phyloP scores from a whole-genome alignment of 2,113 vertebrate species.

The Onychorhynchus coronatus region DNA sequence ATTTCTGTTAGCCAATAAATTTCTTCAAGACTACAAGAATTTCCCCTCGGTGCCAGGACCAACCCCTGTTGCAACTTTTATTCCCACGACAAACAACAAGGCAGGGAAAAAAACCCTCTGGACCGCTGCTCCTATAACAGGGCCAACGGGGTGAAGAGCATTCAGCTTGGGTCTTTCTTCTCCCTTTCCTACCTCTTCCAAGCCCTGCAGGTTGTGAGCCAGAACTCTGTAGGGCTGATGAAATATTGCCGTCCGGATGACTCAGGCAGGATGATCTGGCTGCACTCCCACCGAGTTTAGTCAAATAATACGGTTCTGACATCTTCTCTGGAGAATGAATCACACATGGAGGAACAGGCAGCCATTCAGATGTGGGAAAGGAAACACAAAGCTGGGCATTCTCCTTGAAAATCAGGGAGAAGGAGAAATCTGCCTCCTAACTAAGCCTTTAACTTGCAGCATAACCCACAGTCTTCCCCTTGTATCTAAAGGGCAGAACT shows the following conservation, averaged over 20 bases:
- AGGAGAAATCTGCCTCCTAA: neutral
- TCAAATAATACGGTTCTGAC: neutral
- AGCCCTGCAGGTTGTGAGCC: fast-evolving
- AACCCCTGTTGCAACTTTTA: neutral
- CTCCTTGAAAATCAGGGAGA: neutral
- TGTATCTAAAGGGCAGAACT: neutral
- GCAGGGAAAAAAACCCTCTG: neutral
- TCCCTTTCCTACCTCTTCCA: neutral
- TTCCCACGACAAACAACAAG: neutral
- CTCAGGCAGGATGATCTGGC: neutral
- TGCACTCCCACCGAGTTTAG: neutral
- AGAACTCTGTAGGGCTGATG: neutral
- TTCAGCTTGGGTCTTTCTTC: neutral
- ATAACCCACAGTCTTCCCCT: neutral
- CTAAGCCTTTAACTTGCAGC: neutral
- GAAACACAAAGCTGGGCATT: neutral
- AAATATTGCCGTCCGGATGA: neutral
- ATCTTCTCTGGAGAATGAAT: neutral
- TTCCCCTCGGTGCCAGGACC: neutral
- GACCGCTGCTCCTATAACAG: neutral
- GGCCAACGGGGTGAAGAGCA: neutral
- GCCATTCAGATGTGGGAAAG: neutral
- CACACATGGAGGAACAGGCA: neutral
- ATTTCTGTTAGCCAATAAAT: neutral
- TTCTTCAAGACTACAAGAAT: neutral